Evolutionary conservation across 2,797 vertebrate species (phyloP).

Genomic region (Yasuhikotakia modesta): DNA sequence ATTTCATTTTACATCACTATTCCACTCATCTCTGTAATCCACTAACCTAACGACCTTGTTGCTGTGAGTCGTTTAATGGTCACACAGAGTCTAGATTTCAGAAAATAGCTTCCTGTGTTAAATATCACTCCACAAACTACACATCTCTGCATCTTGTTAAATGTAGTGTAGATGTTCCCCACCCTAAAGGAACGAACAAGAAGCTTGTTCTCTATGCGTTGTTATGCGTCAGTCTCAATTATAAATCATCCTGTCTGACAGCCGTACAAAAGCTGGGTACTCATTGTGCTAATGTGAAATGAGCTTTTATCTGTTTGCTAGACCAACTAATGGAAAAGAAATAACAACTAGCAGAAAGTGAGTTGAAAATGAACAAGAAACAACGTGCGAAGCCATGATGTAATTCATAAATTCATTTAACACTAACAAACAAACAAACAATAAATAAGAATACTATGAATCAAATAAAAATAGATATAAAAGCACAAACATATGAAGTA

Average conservation of each 20-base stretch:
- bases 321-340: slow-evolving; percentile 37
- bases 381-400: background rate
- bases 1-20: background rate
- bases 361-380: slow-evolving; percentile 13
- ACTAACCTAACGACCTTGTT: background rate
- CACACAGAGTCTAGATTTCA: background rate
- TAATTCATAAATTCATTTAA: background rate
- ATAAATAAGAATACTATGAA: background rate
- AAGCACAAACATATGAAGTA: no score
- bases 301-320: slow-evolving; percentile 14
- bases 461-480: no score
- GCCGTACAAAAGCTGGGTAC: background rate
- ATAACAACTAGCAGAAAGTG: slow-evolving; percentile 32
- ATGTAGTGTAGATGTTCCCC: background rate
- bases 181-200: background rate
- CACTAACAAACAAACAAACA: background rate
- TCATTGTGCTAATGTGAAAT: slow-evolving; percentile 34
- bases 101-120: background rate
- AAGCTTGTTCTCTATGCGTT: background rate
- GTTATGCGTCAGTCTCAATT: slow-evolving; percentile 17
- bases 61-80: slow-evolving; percentile 4
- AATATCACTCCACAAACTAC: background rate
- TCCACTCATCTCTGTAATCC: background rate
- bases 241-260: slow-evolving; percentile 27
- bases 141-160: background rate